These are phyloP conservation scores for Trachelus troglodyta DNA, from an alignment of 2,888 invertebrate species.

Conservation along the genomic window DNA sequence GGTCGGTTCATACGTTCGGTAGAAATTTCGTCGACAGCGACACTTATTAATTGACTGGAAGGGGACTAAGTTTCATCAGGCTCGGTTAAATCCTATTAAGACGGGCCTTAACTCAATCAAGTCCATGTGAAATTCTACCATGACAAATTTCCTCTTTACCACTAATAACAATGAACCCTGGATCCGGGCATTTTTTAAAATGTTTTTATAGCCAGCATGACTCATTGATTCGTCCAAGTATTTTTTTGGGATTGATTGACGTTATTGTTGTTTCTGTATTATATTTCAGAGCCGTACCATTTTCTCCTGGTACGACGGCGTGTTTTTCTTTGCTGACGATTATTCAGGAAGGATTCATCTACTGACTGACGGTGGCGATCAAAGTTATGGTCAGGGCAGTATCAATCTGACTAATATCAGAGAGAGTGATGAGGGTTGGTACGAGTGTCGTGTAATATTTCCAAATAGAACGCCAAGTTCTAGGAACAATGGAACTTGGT, in stretches of 20 bases:
- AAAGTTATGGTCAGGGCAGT: conserved; percentile 75
- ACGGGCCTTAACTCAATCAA: conserved; percentile 19
- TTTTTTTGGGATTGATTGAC: not conserved
- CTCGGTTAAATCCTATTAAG: conserved; percentile 19
- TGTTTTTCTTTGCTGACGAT: conserved; percentile 75
- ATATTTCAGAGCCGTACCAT: conserved; percentile 78
- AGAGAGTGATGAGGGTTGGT: conserved; percentile 91
- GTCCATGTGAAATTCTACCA: conserved; percentile 13
- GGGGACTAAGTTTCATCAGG: conserved; percentile 18
- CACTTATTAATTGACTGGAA: conserved; percentile 24
- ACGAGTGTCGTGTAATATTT: conserved; percentile 89
- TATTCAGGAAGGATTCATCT: conserved; percentile 80
- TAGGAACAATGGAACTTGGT: conserved; percentile 90
- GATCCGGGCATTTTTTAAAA: not conserved
- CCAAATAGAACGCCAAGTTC: conserved; percentile 88
- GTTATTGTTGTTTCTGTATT: conserved; percentile 18
- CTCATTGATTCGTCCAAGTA: not conserved
- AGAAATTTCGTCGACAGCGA: conserved; percentile 12
- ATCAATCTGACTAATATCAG: conserved; percentile 88
- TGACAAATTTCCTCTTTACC: conserved; percentile 8
- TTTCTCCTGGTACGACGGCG: conserved; percentile 85
- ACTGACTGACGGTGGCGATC: conserved; percentile 71
- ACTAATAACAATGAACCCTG: not conserved
- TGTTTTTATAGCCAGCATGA: not conserved
- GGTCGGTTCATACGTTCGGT: not conserved